Evolutionary conservation across 2,888 invertebrate species (phyloP).

Genomic region (Nemapogon koenigi): DNA sequence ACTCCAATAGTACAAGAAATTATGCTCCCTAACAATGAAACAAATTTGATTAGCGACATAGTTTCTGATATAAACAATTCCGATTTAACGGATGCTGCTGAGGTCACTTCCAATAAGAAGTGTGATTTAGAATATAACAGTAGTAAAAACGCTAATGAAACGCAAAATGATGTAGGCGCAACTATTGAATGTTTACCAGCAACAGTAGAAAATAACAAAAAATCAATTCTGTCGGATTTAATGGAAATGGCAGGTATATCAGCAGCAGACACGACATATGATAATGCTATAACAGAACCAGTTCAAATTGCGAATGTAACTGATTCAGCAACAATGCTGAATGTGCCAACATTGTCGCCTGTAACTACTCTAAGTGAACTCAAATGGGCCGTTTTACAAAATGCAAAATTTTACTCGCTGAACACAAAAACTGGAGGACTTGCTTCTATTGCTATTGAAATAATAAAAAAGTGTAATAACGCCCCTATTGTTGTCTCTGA

Average conservation of each 20-base stretch:
- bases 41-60: too few species aligned
- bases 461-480: conserved; percentile 23
- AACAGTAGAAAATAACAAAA: conserved; percentile 16
- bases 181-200: background rate
- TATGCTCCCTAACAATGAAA: too few species aligned
- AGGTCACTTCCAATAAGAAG: too few species aligned
- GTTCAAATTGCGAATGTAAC: too few species aligned
- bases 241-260: conserved; percentile 59
- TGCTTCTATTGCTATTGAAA: conserved; percentile 35
- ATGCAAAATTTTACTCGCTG: conserved; percentile 38
- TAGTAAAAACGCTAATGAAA: too few species aligned
- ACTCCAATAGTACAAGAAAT: too few species aligned
- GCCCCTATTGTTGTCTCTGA: too few species aligned
- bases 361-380: conserved; percentile 36
- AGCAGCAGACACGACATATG: conserved; percentile 33
- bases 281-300: too few species aligned
- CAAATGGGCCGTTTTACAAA: conserved; percentile 32
- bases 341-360: conserved; percentile 21
- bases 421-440: conserved; percentile 33
- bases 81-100: too few species aligned
- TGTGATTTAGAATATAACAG: too few species aligned
- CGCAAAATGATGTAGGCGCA: background rate
- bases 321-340: conserved; percentile 1
- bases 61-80: too few species aligned
- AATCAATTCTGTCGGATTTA: conserved; percentile 46